A percentile compares a stretch with the other conserved stretches of the same genome.
These are phyloP conservation scores for Eremophila alpestris DNA, from an alignment of 2,797 vertebrate genomes.

Conservation along the genomic window DNA sequence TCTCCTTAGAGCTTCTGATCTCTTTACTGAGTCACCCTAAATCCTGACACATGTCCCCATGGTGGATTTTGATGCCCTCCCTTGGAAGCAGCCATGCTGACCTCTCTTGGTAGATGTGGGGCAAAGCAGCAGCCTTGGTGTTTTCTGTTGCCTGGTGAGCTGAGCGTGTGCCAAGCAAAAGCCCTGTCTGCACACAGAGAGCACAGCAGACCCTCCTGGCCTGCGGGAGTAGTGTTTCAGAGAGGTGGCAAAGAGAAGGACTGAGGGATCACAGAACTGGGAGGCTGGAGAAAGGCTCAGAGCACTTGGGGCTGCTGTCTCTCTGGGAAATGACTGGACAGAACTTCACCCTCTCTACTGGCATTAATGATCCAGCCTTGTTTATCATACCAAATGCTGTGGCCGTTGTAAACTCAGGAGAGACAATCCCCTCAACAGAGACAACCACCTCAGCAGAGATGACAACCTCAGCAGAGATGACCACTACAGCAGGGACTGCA, in stretches of 20 bases:
- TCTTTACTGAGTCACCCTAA: neutral
- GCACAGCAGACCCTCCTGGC: neutral
- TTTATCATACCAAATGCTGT: neutral
- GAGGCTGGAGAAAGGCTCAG: neutral
- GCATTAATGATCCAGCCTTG: neutral
- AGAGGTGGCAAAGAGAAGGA: neutral
- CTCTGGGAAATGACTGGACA: neutral
- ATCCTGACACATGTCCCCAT: fast-evolving
- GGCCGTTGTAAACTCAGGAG: neutral
- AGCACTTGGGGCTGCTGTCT: neutral
- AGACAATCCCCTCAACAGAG: too few relatives aligned
- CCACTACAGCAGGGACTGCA: fast-evolving
- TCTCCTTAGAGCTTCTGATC: neutral
- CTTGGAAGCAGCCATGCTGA: neutral
- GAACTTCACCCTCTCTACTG: fast-evolving
- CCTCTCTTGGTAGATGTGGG: neutral
- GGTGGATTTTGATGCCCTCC: neutral
- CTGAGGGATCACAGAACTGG: fast-evolving
- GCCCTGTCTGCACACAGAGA: neutral
- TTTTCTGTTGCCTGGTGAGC: neutral
- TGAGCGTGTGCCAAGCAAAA: neutral
- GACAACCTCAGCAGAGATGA: neutral
- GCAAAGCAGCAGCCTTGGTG: neutral
- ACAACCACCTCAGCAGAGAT: neutral
- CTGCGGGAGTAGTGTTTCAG: neutral